A percentile compares a stretch with the other conserved stretches of the same genome.
These are phyloP conservation scores for Prolemur simus DNA, from an alignment of 2,113 vertebrate genomes.

Conservation along the genomic window DNA sequence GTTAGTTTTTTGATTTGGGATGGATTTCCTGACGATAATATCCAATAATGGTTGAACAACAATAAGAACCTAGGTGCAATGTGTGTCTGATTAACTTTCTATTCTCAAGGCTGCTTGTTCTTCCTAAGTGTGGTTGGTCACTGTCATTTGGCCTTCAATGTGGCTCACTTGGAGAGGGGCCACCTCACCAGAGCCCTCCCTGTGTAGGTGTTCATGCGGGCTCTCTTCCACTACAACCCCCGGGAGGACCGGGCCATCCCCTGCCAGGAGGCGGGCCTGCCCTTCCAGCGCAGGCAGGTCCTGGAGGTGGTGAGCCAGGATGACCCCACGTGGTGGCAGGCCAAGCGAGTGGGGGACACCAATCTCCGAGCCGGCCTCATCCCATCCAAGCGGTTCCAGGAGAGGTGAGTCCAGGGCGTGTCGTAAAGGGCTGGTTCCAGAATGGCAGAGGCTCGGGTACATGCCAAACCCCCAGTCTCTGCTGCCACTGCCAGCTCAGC, in stretches of 20 bases:
- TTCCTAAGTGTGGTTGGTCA: accelerated
- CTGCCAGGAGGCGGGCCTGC: slow-evolving; percentile 96
- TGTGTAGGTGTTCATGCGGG: slow-evolving; percentile 92
- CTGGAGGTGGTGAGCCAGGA: slow-evolving; percentile 97
- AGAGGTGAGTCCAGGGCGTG: slow-evolving; percentile 88
- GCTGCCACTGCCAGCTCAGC: background rate
- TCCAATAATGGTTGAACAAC: background rate
- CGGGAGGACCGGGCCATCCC: slow-evolving; percentile 95
- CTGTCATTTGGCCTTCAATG: accelerated
- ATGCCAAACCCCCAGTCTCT: background rate
- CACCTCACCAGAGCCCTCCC: background rate
- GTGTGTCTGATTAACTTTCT: background rate
- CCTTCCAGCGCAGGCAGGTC: slow-evolving; percentile 90
- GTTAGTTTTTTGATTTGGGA: background rate
- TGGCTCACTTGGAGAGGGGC: background rate
- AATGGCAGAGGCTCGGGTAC: background rate
- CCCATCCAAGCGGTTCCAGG: slow-evolving; percentile 95
- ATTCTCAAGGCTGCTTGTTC: background rate
- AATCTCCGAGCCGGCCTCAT: slow-evolving; percentile 95
- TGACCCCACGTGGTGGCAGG: slow-evolving; percentile 97
- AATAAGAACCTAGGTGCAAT: background rate
- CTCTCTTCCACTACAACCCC: slow-evolving; percentile 94
- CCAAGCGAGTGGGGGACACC: slow-evolving; percentile 93
- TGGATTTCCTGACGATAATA: background rate
- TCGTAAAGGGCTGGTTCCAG: background rate